Evolutionary conservation across 1,140 invertebrate species (phyloP), one percentile per base, ranked within the genome.

Genomic region (Euura saliciscinereae): DNA sequence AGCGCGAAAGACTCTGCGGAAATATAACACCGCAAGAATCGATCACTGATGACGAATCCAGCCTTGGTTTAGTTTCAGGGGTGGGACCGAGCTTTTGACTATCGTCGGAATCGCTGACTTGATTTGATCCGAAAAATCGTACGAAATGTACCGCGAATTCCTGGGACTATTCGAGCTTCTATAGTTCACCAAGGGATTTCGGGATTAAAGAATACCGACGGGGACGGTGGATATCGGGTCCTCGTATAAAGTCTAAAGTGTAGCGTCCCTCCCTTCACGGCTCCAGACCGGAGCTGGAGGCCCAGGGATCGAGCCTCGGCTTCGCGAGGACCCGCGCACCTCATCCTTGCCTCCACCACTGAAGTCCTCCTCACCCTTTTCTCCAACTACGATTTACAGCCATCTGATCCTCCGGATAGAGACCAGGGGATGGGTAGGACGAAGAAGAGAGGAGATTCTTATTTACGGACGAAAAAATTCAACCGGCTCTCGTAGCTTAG

Each of bases 31-130:
- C 59, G 8, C 13, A 10, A 10, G 8, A 10, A 28, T 13, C 59
- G 8, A 64, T 64, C 8, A 64, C 59, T 64, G 59, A 64, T 64
- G 59, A 64, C 59, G 59, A 28, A 28, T 28, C 66, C 3, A 59
- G 51, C 51, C 13, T 11, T 59, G 13, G 5, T 8, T 4, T 0
- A 11, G 51, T 59, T 59, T 59, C 51, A 6, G 51, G 51, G 51
- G 51, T n/a, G 6, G 51, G 6, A 59, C 10, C 51, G 8, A n/a
- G 51, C 51, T 8, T 8, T 59, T 8, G 13, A n/a, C 10, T 59
- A 8, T 8, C 51, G 51, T n/a, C 51, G 10, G 73, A 81, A 78
- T 76, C 80, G 78, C 80, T 78, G 28, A 28, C 28, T 28, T 28
- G 28, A 28, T 28, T 28, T 28, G 28, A 28, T 28, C 28, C 28